Conservation (phyloP, 2,113 vertebrate species). For the Vulpes lagopus region DNA sequence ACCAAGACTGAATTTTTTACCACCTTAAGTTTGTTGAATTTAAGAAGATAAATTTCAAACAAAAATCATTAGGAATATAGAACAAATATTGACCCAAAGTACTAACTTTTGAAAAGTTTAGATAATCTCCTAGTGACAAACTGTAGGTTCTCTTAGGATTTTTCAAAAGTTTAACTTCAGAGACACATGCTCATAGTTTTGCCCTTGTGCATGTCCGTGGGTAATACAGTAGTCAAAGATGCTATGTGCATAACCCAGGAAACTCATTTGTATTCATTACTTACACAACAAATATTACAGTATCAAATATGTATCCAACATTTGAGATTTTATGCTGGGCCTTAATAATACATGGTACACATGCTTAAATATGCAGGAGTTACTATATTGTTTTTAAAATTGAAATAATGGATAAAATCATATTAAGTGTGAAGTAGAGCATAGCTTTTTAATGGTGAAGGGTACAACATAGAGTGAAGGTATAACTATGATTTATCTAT, state of each 20-base stretch:
- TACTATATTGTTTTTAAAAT: background rate
- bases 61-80: background rate
- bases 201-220: background rate
- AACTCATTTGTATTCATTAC: background rate
- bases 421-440: background rate
- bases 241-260: background rate
- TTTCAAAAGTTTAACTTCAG: constrained; percentile 4
- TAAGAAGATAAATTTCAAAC: background rate
- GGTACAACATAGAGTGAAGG: background rate
- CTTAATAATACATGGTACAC: background rate
- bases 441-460: background rate
- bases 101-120: background rate
- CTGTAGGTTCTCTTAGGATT: background rate
- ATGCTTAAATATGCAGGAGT: background rate
- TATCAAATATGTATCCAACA: background rate
- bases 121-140: background rate
- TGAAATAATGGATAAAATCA: constrained; percentile 10
- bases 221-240: background rate
- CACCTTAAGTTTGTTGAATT: background rate
- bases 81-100: background rate
- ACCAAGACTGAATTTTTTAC: background rate
- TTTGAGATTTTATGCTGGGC: background rate
- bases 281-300: background rate
- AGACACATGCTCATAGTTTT: background rate
- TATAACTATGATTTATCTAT: background rate